phyloP scores from a whole-genome alignment of 2,113 vertebrate genomes.

The Oreocharis arfaki region DNA sequence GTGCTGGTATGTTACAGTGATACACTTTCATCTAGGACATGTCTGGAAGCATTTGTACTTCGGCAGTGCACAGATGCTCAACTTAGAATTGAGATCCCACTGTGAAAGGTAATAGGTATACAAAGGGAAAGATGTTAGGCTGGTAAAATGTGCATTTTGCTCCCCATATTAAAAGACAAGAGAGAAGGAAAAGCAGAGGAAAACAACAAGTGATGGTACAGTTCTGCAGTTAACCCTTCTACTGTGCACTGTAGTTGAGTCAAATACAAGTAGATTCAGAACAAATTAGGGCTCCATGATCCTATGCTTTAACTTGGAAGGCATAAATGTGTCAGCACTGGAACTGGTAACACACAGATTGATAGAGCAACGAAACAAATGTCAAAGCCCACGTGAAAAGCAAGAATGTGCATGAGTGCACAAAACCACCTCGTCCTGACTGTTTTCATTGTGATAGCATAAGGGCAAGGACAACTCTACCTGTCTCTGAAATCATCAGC shows the following conservation, averaged over 20 bases:
- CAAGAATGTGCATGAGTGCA: neutral
- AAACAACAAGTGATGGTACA: neutral
- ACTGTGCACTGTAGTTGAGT: neutral
- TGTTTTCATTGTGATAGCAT: neutral
- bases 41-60: neutral
- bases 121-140: neutral
- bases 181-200: neutral
- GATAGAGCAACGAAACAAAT: neutral
- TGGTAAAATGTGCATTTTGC: neutral
- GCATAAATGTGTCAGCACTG: neutral
- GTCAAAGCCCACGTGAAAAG: neutral
- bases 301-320: neutral
- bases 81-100: neutral
- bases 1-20: neutral
- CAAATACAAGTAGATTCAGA: neutral
- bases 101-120: neutral
- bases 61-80: neutral
- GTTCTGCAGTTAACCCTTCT: neutral
- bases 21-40: neutral
- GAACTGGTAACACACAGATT: neutral
- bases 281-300: neutral
- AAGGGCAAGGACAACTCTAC: neutral
- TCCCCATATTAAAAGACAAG: neutral
- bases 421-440: neutral
- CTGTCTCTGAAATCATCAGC: neutral